Evolutionary conservation across 2,113 vertebrate genomes (phyloP), one percentile per base, ranked within the genome.

Genomic region (Syrrhaptes paradoxus): DNA sequence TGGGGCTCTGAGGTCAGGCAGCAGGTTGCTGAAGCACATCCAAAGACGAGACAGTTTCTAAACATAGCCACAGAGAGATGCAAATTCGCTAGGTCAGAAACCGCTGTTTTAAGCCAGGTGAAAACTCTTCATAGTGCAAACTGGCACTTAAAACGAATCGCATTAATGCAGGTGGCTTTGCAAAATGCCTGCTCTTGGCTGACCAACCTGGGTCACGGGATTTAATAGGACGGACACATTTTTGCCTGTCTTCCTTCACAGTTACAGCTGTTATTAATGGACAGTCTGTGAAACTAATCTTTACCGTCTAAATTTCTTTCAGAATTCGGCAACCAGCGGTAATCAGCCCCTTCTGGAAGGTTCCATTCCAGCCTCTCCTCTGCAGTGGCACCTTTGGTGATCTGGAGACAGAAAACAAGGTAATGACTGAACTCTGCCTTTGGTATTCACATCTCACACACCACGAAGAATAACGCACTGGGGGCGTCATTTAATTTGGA

Each of bases 291-390:
- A 51, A 62, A 74, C 8, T 38, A 21, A 88, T 92, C 93, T 62
- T 83, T 97, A 99, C 99, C 99, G 93, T 99, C 98, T 54, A 99
- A 91, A 17, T 93, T 97, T 92, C 96, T 98, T 67, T 99, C 98
- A 73, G 97, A 96, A 93, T 99, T 99, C n/a, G 99, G 99, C 93
- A 99, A 98, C 99, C 99, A 99, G 57, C 17, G 77, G 95, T 99
- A 99, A 19, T 70, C 8, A 11, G 98, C 97, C 24, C 96, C 97
- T 87, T 85, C 78, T 11, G 98, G 96, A 90, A 99, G 98, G 87
- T 96, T 97, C 99, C 99, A 99, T 31, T 98, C 98, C 58, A 97
- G 97, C 59, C 98, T 98, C 97, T 99, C 99, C 6, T 98, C 97
- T 7, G 96, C 93, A 13, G 98, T 98, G 73, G 98, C 99, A 80